phyloP scores from a whole-genome alignment of 1,140 invertebrate species.

The Eumaeus atala region DNA sequence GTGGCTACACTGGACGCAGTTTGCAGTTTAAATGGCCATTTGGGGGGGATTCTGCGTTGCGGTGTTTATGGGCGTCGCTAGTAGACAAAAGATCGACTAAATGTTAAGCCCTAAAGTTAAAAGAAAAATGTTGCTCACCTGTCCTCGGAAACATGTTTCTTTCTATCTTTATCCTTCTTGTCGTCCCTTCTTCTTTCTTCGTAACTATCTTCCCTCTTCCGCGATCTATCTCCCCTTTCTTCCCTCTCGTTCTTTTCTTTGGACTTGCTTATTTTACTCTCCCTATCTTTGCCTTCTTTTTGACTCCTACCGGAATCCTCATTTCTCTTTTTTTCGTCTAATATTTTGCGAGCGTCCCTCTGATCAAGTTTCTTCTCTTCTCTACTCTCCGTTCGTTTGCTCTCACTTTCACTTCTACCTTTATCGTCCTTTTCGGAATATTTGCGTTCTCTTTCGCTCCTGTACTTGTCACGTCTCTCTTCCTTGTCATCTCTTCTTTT shows the following conservation, averaged over 20 bases:
- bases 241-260: slow-evolving; percentile 25
- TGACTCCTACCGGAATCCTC: slow-evolving; percentile 15
- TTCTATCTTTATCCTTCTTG: slow-evolving; percentile 31
- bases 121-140: slow-evolving; percentile 3
- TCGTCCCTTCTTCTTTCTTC: slow-evolving; percentile 17
- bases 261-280: slow-evolving; percentile 15
- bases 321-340: slow-evolving; percentile 12
- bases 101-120: no score
- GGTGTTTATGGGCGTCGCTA: no score
- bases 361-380: slow-evolving; percentile 12
- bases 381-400: slow-evolving; percentile 11
- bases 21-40: no score
- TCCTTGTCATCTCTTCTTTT: slow-evolving; percentile 29
- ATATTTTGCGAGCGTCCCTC: slow-evolving; percentile 6
- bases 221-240: slow-evolving; percentile 26
- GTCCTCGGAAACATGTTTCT: slow-evolving; percentile 27
- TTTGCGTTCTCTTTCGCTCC: slow-evolving; percentile 28
- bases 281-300: slow-evolving; percentile 20
- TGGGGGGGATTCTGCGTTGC: no score
- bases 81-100: no score
- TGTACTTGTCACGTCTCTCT: slow-evolving; percentile 33
- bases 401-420: slow-evolving; percentile 8
- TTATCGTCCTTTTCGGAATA: slow-evolving; percentile 20
- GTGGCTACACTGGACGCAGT: no score
- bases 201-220: slow-evolving; percentile 9